These are phyloP conservation scores for Eupithecia pulchellata DNA, from an alignment of 2,888 invertebrate genomes.

Conservation along the genomic window DNA sequence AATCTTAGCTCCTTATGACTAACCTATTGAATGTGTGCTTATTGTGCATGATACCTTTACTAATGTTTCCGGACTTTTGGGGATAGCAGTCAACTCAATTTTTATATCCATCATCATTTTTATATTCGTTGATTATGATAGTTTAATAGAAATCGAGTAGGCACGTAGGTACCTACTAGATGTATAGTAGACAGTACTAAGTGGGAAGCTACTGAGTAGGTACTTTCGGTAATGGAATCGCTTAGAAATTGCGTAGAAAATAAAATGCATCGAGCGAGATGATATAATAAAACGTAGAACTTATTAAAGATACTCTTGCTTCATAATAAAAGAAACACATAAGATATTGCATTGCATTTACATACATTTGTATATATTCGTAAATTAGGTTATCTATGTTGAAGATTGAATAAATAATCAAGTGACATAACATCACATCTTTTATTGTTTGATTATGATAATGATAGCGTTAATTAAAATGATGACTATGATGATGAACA, in stretches of 20 bases:
- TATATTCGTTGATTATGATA: neutral
- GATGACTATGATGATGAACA: neutral
- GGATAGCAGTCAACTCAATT: constrained; percentile 57
- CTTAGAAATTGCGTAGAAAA: neutral
- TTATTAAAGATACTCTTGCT: neutral
- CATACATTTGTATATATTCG: neutral
- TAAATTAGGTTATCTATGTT: neutral
- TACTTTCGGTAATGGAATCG: too few relatives aligned
- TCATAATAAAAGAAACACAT: neutral
- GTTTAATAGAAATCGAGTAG: neutral
- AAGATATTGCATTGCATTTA: neutral
- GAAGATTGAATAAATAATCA: neutral
- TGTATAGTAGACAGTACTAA: too few relatives aligned
- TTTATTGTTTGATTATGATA: neutral
- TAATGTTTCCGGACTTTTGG: constrained; percentile 72
- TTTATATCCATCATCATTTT: neutral
- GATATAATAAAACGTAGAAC: neutral
- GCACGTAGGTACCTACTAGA: neutral
- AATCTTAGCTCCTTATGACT: constrained; percentile 24
- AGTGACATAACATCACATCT: neutral
- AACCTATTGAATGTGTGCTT: constrained; percentile 43
- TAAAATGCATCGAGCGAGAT: neutral
- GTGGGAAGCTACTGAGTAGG: too few relatives aligned
- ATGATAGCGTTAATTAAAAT: neutral
- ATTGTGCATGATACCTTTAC: constrained; percentile 67